Evolutionary conservation across 2,888 invertebrate species (phyloP).

Genomic region (Lithophane socia): DNA sequence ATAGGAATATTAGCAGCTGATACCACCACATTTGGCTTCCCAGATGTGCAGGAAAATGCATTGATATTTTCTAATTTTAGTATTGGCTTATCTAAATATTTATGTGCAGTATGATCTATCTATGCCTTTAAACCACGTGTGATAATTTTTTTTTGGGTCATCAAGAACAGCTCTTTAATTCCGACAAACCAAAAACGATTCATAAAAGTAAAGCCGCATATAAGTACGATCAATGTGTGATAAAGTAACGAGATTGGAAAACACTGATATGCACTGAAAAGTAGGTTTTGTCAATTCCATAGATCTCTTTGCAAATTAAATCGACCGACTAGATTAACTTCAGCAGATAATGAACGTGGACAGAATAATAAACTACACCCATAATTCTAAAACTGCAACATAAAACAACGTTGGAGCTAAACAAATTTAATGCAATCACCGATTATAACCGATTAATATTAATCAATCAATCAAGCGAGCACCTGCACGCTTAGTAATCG

Average conservation of each 20-base stretch:
- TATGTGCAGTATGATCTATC: neutral
- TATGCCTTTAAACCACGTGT: neutral
- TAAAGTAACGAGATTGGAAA: slow-evolving; percentile 16
- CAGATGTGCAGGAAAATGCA: slow-evolving; percentile 3
- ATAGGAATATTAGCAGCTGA: slow-evolving; percentile 30
- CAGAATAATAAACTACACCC: slow-evolving; percentile 42
- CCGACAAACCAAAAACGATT: neutral
- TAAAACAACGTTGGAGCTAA: slow-evolving; percentile 32
- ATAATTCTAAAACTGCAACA: slow-evolving; percentile 42
- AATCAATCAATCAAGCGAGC: slow-evolving; percentile 63
- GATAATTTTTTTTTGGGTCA: neutral
- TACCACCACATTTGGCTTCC: slow-evolving; percentile 8
- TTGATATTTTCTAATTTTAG: neutral
- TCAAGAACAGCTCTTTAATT: neutral
- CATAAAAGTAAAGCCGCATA: slow-evolving; percentile 6
- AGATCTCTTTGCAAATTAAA: slow-evolving; percentile 46
- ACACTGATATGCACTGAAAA: slow-evolving; percentile 22
- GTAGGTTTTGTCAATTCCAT: slow-evolving; percentile 43
- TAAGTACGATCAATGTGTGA: slow-evolving; percentile 11
- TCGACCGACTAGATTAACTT: slow-evolving; percentile 36
- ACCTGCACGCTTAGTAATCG: slow-evolving; percentile 58
- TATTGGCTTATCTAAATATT: neutral
- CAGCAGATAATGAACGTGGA: slow-evolving; percentile 35
- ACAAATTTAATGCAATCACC: slow-evolving; percentile 51
- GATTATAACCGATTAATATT: slow-evolving; percentile 63